Base-by-base conservation (phyloP, 35 echinoderm and acorn worm species). In the Eucidaris tribuloides region DNA sequence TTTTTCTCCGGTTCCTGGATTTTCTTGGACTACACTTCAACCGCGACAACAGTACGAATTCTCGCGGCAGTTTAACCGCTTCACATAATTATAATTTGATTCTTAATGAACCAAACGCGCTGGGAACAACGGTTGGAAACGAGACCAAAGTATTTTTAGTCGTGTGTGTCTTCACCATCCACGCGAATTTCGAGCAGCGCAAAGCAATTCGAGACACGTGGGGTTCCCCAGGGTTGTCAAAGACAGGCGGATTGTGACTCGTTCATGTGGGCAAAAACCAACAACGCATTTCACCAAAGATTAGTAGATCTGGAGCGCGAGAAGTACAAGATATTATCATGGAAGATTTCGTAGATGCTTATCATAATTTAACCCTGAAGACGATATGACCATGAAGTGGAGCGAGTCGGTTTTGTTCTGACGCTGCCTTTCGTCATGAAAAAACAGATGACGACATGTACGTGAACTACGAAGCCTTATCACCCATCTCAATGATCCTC, bases 161-260 rank as follows among this genome's bases (percentile, higher is more conserved):
- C 1, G 88, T 90, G 38, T 77, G 83, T 15, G 59, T 90, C 1
- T 60, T 28, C 25, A 83, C 80, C 32, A 44, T 78, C 1, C 88
- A 84, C 64, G 65, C 70, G 56, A 90, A 90, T 82, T 90, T 79
- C 44, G 70, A 84, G 23, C 58, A 76, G 71, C 45, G 88, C 22
- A 66, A 90, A 65, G 88, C 88, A 0, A 84, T 90, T 29, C 14
- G 88, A 14, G 88, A 90, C 45, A 90, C 88, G 9, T 90, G 88
- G 88, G 81, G 68, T 3, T 84, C 65, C 32, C 77, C 17, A 68
- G 27, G 25, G 36, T 41, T n/a, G 25, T 83, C 2, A 29, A 4
- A 13, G 81, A 45, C 40, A 52, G 49, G 62, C 33, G 38, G 7
- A 84, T 84, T 27, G 44, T 84, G 22, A 90, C 88, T 1, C 7